Percentiles rank a stretch among this genome's conserved stretches.
Evolutionary conservation across 2,113 vertebrate species (phyloP).

Genomic region (Mirounga angustirostris): DNA sequence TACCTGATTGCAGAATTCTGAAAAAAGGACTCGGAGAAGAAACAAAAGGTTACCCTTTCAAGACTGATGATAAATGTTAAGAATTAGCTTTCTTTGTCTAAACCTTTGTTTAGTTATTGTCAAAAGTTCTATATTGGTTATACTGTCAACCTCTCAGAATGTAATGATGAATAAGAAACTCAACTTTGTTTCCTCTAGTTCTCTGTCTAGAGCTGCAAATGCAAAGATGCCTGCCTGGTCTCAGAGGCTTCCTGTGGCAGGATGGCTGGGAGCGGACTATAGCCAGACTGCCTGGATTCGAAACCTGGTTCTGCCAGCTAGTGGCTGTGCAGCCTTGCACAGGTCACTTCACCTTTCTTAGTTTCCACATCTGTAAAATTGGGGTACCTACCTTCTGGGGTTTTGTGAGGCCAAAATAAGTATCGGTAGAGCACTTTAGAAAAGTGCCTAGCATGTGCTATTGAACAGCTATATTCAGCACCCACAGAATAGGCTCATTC

Average conservation of each 20-base stretch:
- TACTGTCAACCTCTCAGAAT: not conserved
- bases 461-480: not conserved
- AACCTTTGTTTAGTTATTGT: not conserved
- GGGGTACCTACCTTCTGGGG: not conserved
- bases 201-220: not conserved
- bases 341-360: not conserved
- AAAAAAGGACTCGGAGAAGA: not conserved
- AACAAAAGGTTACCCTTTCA: not conserved
- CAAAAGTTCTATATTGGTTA: not conserved
- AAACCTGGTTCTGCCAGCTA: not conserved
- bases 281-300: not conserved
- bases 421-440: not conserved
- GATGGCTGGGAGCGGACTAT: not conserved
- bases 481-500: not conserved
- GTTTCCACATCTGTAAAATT: not conserved
- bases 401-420: slow-evolving; percentile 13
- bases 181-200: not conserved
- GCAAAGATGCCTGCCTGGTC: not conserved
- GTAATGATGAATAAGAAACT: not conserved
- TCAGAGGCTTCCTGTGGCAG: not conserved
- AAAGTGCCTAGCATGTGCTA: not conserved
- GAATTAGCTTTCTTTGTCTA: not conserved
- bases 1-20: not conserved
- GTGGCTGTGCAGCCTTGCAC: not conserved
- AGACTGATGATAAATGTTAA: not conserved